Evolutionary conservation across 2,797 vertebrate genomes (phyloP).

Genomic region (Pteropus rufus): DNA sequence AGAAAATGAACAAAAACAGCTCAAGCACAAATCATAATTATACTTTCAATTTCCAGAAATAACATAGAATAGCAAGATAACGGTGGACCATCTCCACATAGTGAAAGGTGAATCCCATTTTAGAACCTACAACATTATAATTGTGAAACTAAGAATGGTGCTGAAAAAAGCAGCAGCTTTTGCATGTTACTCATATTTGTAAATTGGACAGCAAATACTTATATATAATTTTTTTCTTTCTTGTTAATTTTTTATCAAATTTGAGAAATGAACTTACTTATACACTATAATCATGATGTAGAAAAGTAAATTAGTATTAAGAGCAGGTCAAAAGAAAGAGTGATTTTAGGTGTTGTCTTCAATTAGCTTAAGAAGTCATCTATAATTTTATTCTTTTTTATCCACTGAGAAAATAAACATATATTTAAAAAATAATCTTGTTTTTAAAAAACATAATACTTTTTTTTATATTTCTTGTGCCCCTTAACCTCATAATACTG

Average conservation of each 20-base stretch:
- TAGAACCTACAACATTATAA: not conserved
- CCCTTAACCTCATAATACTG: not conserved
- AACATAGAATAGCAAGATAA: not conserved
- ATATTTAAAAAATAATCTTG: not conserved
- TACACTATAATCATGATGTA: not conserved
- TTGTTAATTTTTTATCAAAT: not conserved
- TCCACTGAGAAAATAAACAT: not conserved
- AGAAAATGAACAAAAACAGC: constrained; percentile 19
- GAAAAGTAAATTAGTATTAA: not conserved
- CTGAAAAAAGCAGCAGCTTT: not conserved
- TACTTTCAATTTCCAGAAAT: constrained; percentile 29
- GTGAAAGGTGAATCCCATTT: not conserved
- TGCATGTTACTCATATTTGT: not conserved
- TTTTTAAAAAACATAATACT: not conserved
- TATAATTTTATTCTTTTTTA: not conserved
- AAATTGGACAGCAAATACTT: not conserved
- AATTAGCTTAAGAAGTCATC: not conserved
- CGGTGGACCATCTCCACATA: not conserved
- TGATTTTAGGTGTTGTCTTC: not conserved
- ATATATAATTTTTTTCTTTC: not conserved
- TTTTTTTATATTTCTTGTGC: not conserved
- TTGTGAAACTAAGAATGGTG: not conserved
- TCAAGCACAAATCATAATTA: not conserved
- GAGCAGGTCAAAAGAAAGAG: not conserved
- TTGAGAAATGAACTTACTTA: not conserved